Evolutionary conservation across 2,888 invertebrate species (phyloP), one percentile per base, ranked within the genome.

Genomic region (Erebia aethiops): DNA sequence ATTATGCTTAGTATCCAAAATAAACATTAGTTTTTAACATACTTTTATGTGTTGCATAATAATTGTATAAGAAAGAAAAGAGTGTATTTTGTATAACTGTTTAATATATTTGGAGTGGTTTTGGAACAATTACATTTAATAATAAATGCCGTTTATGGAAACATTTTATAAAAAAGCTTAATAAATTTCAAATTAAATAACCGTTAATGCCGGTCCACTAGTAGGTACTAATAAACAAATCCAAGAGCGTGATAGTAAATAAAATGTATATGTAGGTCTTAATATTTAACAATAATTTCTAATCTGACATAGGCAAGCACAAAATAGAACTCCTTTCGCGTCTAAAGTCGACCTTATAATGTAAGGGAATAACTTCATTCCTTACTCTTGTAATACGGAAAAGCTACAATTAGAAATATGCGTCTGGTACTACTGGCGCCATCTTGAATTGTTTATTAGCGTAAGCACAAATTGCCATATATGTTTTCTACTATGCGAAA

Each of bases 61-160:
- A 51, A 35, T 35, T 21, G 21, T 18, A 49, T 46, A 62, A 49
- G 21, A 49, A 49, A 49, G 46, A 58, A 43, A 62, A 62, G 18
- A 43, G 41, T 49, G 46, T 62, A 62, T 62, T 62, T 62, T 62
- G 62, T 62, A 62, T 62, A 14, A 46, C 46, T 49, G 21, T 62
- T 62, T 62, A 62, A 26, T 66, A 56, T 57, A 35, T 57, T 60
- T 67, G 13, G 51, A 51, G 67, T 21, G 18, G 26, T 26, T 51
- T 51, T 67, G n/a, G 43, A 21, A 60, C n/a, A 58, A 16, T 56
- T 52, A n/a, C 10, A n/a, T 18, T 5, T 18, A 21, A 21, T 21
- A 43, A 60, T 61, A 58, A 35, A 54, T 54, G 35, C 26, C 35
- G 13, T 26, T 58, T 1, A 35, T n/a, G 7, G 2, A 4, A 35